phyloP scores from a whole-genome alignment of 2,797 vertebrate species.

The Poecilia picta region DNA sequence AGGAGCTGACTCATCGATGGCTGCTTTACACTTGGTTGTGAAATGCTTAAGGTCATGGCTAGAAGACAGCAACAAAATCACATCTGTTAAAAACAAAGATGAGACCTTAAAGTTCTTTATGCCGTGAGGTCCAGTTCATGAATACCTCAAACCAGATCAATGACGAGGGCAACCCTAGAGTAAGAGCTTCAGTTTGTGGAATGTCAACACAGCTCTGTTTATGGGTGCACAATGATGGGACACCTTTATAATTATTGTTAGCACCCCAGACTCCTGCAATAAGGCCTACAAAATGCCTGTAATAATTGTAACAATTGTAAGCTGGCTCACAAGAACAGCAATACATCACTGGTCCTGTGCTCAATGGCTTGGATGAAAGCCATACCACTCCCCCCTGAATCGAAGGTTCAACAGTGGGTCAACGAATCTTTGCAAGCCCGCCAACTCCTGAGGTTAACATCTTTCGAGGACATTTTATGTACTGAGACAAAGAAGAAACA shows the following conservation, averaged over 20 bases:
- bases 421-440: neutral
- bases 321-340: neutral
- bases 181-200: neutral
- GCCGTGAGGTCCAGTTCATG: neutral
- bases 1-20: neutral
- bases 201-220: slow-evolving; percentile 1
- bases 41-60: neutral
- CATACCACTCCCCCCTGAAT: neutral
- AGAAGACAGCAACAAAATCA: neutral
- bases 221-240: neutral
- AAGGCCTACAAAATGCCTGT: neutral
- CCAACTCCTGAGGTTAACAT: neutral
- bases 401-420: neutral
- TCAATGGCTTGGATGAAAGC: neutral
- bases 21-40: neutral
- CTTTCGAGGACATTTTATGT: neutral
- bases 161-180: neutral
- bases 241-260: neutral
- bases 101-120: neutral
- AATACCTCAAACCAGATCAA: neutral
- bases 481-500: neutral
- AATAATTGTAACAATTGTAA: neutral
- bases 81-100: neutral
- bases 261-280: neutral
- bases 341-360: neutral